phyloP scores from a whole-genome alignment of 92 coral and sea anemone species.

The Phenganax subtilis region DNA sequence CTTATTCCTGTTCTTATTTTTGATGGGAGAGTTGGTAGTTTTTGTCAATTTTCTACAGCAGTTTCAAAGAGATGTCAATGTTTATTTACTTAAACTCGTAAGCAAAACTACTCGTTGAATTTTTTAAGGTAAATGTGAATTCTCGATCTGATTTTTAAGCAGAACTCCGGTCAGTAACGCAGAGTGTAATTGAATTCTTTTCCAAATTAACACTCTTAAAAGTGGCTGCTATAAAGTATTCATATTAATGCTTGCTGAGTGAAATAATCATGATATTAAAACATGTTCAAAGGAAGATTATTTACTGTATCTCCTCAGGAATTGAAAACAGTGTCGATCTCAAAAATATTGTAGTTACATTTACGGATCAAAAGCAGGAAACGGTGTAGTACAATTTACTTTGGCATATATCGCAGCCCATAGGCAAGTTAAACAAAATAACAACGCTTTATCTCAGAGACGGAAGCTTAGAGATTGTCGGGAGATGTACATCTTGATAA shows the following conservation, averaged over 20 bases:
- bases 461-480: slow-evolving; percentile 27
- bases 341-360: background rate
- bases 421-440: slow-evolving; percentile 11
- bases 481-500: slow-evolving; percentile 22
- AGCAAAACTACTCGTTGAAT: background rate
- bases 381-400: background rate
- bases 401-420: slow-evolving; percentile 17
- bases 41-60: background rate
- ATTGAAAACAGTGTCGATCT: background rate
- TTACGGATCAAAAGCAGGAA: background rate
- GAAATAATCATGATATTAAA: slow-evolving; percentile 1
- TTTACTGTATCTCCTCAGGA: background rate
- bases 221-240: too few relatives aligned
- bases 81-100: background rate
- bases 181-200: too few relatives aligned
- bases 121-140: background rate
- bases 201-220: too few relatives aligned
- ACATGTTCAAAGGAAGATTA: slow-evolving; percentile 5
- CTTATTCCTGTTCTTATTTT: too few relatives aligned
- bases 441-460: slow-evolving; percentile 26
- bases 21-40: too few relatives aligned
- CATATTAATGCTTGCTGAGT: background rate
- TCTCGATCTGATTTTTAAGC: too few relatives aligned
- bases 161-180: too few relatives aligned
- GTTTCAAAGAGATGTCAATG: background rate